Conservation (phyloP, 2,113 vertebrate genomes). For the Zosterops pallidus region DNA sequence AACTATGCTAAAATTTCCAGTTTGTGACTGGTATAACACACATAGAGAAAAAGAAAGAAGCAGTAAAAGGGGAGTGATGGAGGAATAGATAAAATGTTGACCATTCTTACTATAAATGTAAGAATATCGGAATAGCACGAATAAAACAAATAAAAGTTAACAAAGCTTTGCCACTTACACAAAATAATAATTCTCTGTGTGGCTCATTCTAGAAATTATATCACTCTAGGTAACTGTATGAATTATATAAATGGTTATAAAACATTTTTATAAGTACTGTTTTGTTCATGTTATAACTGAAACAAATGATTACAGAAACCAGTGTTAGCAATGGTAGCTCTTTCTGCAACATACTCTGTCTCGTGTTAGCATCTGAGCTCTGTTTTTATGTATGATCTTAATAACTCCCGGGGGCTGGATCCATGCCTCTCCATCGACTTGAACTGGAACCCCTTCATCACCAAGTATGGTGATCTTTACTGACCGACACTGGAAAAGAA, state of each 20-base stretch:
- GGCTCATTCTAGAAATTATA: not conserved
- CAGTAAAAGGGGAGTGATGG: too few species aligned
- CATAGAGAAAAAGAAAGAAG: not conserved
- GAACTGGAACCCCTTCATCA: conserved; percentile 94
- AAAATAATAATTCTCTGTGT: not conserved
- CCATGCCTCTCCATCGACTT: conserved; percentile 98
- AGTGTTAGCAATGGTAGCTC: not conserved
- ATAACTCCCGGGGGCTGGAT: conserved; percentile 96
- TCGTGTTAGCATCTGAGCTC: conserved; percentile 96
- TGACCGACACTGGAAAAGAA: conserved; percentile 85
- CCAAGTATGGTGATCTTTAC: conserved; percentile 98
- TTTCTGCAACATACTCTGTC: conserved; percentile 84
- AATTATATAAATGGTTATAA: not conserved
- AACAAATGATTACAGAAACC: not conserved
- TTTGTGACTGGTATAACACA: not conserved
- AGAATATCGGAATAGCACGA: not conserved
- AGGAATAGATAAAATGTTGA: not conserved
- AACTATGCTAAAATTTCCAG: not conserved
- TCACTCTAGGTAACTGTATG: not conserved
- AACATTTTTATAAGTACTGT: not conserved
- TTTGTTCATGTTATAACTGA: not conserved
- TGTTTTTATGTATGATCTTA: conserved; percentile 97
- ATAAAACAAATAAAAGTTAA: not conserved
- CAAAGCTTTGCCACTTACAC: not conserved
- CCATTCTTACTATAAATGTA: not conserved